Base-by-base conservation (phyloP, 2,888 invertebrate genomes). In the Leptinotarsa rubiginosa region DNA sequence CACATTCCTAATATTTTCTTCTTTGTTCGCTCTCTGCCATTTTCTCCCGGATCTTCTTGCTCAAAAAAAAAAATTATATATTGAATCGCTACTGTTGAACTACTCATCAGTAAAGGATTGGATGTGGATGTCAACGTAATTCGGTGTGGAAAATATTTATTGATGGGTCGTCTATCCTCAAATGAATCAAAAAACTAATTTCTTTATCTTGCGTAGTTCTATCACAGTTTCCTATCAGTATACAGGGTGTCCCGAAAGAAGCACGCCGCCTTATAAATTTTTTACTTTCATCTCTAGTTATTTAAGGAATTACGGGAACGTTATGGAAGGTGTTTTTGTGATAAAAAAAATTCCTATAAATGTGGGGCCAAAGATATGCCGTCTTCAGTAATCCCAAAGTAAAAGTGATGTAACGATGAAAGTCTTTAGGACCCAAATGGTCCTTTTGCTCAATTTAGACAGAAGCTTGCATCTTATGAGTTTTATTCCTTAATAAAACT, bases 141-240 rank as follows among this genome's bases (percentile, higher is more conserved):
- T 69, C 22, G 69, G 54, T 69, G 69, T 69, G 56, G 52, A 56
- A 59, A 22, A 52, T 69, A 59, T 59, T 69, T 47, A 69, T 77
- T 79, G 75, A 74, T 77, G 78, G 73, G 75, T 75, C 65, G 52
- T 47, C 70, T 69, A 62, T 68, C 54, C 66, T 71, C 67, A 65
- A 74, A 75, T 72, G 72, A 68, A 73, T 62, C 41, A 69, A 69
- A 56, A 69, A 56, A 56, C 56, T 73, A 75, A 73, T 77, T 74
- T 75, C 70, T 74, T 66, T 70, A 75, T 22, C 54, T 47, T 69
- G 56, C 62, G 62, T 62, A 62, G 62, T 41, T 62, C 62, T 62
- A 31, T 31, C 62, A 62, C 41, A n/a, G 41, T 41, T 62, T 16
- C n/a, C 62, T 25, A 56, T 10, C 41, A n/a, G 22, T 47, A 41